phyloP scores from a whole-genome alignment of 2,888 invertebrate genomes.

The Sipunculus nudus region DNA sequence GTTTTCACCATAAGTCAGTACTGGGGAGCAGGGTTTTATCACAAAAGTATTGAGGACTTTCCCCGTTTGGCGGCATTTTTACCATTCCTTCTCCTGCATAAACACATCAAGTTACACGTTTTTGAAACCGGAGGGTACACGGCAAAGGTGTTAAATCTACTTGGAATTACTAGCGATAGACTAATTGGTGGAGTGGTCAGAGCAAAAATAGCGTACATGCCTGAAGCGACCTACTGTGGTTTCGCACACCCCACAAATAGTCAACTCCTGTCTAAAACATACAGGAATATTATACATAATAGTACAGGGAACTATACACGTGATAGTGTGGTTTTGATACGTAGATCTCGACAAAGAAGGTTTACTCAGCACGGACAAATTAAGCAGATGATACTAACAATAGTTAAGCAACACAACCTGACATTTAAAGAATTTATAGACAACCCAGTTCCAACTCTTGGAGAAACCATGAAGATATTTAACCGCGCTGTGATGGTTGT shows the following conservation, averaged over 20 bases:
- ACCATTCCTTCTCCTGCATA: conserved; percentile 27
- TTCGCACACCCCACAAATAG: conserved; percentile 26
- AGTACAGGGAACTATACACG: no score
- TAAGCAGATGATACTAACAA: conserved; percentile 3
- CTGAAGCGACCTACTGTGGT: conserved; percentile 39
- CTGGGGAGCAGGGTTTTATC: conserved; percentile 37
- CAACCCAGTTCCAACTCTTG: conserved; percentile 27
- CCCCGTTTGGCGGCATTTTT: conserved; percentile 37
- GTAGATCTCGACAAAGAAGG: conserved; percentile 18
- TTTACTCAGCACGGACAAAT: conserved; percentile 12
- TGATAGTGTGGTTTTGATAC: conserved; percentile 28
- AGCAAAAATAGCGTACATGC: conserved; percentile 34
- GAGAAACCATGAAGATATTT: conserved; percentile 31
- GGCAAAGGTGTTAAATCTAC: conserved; percentile 15
- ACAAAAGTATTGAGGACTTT: conserved; percentile 34
- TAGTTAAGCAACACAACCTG: conserved; percentile 13
- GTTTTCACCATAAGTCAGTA: conserved; percentile 39
- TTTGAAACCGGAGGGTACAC: conserved; percentile 23
- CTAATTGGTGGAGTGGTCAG: conserved; percentile 28
- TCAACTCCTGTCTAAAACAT: conserved; percentile 25
- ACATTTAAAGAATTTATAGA: conserved; percentile 30
- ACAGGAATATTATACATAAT: conserved; percentile 1
- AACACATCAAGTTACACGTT: conserved; percentile 31
- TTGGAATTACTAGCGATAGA: conserved; percentile 29
- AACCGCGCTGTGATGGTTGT: conserved; percentile 30